These are phyloP conservation scores for Melanocharis versteri DNA, from an alignment of 2,113 vertebrate species.

Conservation along the genomic window DNA sequence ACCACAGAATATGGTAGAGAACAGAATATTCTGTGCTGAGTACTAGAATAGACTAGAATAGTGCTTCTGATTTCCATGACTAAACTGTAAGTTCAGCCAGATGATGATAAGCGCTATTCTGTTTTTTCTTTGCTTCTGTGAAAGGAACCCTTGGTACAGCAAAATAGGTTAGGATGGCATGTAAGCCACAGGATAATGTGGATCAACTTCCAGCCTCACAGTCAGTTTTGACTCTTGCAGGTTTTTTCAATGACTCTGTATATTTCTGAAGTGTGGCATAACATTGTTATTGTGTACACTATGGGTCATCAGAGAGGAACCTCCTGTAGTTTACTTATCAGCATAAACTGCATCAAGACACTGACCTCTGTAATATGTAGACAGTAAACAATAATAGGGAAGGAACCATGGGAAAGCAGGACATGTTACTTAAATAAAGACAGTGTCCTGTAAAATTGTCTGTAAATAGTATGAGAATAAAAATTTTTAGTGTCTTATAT, in stretches of 20 bases:
- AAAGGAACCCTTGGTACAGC: neutral
- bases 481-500: neutral
- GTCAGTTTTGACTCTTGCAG: neutral
- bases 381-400: neutral
- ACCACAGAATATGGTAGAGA: neutral
- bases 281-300: neutral
- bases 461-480: neutral
- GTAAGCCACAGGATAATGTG: neutral
- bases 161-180: neutral
- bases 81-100: neutral
- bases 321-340: neutral
- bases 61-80: neutral
- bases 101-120: neutral
- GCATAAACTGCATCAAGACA: neutral
- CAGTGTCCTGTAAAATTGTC: neutral
- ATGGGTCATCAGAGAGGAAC: neutral
- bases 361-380: neutral
- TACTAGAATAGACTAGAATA: neutral
- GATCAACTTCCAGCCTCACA: neutral
- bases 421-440: neutral
- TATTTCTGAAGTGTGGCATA: neutral
- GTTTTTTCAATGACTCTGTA: neutral
- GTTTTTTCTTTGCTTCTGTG: neutral
- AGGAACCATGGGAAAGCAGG: neutral
- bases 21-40: neutral